Percentiles rank a stretch among this genome's conserved stretches.
phyloP scores from a whole-genome alignment of 2,113 vertebrate species.

The Gymnogyps californianus region DNA sequence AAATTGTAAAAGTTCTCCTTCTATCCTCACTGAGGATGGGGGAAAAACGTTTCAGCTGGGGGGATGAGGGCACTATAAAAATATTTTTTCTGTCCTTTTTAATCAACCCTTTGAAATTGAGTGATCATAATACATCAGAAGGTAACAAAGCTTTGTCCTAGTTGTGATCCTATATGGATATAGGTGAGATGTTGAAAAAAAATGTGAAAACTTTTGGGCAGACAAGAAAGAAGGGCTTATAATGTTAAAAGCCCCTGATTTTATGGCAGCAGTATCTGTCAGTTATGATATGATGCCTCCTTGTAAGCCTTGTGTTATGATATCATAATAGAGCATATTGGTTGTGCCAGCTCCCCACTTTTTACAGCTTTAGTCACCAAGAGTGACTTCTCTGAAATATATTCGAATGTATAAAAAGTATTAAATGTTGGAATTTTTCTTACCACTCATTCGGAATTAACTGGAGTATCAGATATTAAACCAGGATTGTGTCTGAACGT shows the following conservation, averaged over 20 bases:
- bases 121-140: neutral
- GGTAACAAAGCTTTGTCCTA: neutral
- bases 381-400: neutral
- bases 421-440: neutral
- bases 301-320: neutral
- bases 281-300: neutral
- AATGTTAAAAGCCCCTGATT: neutral
- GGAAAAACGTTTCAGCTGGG: neutral
- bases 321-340: neutral
- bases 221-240: neutral
- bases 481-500: neutral
- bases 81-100: neutral
- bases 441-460: neutral
- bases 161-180: no score
- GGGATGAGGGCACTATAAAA: accelerated
- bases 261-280: neutral
- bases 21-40: neutral
- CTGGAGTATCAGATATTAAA: neutral
- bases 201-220: neutral
- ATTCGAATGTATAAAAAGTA: neutral
- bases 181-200: neutral
- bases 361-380: neutral
- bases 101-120: neutral
- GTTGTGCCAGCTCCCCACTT: neutral
- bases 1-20: neutral